Evolutionary conservation across 2,888 invertebrate species (phyloP).

Genomic region (Carcina quercana): DNA sequence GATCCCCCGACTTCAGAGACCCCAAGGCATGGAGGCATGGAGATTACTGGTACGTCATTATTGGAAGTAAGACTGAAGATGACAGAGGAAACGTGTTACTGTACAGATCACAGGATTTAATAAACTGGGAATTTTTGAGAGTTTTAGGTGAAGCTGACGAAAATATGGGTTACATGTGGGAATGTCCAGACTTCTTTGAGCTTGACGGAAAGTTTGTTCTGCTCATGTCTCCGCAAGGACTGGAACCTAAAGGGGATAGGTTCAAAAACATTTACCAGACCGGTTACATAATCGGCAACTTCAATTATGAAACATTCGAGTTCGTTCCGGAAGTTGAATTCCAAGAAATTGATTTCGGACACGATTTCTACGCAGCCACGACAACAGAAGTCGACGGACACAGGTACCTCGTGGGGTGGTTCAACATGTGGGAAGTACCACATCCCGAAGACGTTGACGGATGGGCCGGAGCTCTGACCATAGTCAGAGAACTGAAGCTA

Average conservation of each 20-base stretch:
- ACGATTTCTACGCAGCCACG: constrained; percentile 66
- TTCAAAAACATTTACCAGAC: constrained; percentile 54
- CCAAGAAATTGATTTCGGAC: constrained; percentile 61
- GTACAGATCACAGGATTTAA: constrained; percentile 53
- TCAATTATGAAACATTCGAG: constrained; percentile 51
- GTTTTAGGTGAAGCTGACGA: constrained; percentile 51
- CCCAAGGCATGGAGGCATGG: constrained; percentile 63
- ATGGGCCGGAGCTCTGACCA: constrained; percentile 61
- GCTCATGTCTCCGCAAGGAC: constrained; percentile 60
- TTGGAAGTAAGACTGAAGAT: constrained; percentile 53
- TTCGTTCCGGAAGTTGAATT: constrained; percentile 47
- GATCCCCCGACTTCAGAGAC: constrained; percentile 61
- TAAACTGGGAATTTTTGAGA: constrained; percentile 49
- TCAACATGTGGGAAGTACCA: constrained; percentile 57
- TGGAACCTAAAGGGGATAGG: constrained; percentile 49
- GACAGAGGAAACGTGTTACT: constrained; percentile 48
- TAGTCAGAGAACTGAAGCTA: constrained; percentile 48
- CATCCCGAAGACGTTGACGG: constrained; percentile 52
- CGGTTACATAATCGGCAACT: constrained; percentile 60
- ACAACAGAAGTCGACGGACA: constrained; percentile 47
- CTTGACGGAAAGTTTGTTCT: constrained; percentile 54
- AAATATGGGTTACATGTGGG: constrained; percentile 64
- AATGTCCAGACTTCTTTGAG: constrained; percentile 70
- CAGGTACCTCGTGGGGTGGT: constrained; percentile 55
- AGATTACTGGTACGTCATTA: constrained; percentile 53